Base-by-base conservation (phyloP, 2,113 vertebrate species). In the Vombatus ursinus region DNA sequence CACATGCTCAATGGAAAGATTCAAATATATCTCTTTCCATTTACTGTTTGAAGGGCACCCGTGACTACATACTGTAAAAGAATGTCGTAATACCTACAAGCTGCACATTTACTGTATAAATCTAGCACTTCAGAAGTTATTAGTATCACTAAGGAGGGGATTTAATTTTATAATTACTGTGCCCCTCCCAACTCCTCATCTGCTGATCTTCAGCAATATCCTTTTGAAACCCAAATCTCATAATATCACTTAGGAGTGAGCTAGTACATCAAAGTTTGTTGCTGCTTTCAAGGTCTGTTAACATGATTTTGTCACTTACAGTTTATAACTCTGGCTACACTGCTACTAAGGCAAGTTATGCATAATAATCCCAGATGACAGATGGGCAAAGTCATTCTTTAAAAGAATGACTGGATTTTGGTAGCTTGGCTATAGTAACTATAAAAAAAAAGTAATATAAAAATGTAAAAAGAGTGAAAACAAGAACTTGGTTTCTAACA, bases 331-430 rank as follows among this genome's bases (percentile, higher is more conserved):
- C 96, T 92, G 94, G 48, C 52, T 97, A 47, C 44, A 57, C 48
- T 96, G 93, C 68, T 94, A 3, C 89, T 50, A 97, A 96, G 97
- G 68, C 24, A 96, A 50, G n/a, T 97, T 98, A 92, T 92, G 91
- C 90, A 96, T 97, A 97, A 98, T 96, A 96, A 98, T 96, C 89
- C 92, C 47, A 92, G 24, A 7, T 93, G 97, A 91, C 91, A 97
- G 68, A 98, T 95, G 92, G 94, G 47, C 77, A 97, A 96, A 97
- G 47, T 95, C 92, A 54, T 96, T 98, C 89, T 93, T 96, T 68
- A 94, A 97, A 98, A 95, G 10, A 97, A 94, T 96, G 48, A 57
- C 44, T 98, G 92, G 89, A 25, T 94, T 31, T 91, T 94, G 94
- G 50, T 96, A n/a, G 31, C 92, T 95, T 94, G 50, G 51, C 54